Percentiles rank a stretch among this genome's conserved stretches.
phyloP scores from a whole-genome alignment of 2,797 vertebrate species.

The Chaenodraco wilsoni region DNA sequence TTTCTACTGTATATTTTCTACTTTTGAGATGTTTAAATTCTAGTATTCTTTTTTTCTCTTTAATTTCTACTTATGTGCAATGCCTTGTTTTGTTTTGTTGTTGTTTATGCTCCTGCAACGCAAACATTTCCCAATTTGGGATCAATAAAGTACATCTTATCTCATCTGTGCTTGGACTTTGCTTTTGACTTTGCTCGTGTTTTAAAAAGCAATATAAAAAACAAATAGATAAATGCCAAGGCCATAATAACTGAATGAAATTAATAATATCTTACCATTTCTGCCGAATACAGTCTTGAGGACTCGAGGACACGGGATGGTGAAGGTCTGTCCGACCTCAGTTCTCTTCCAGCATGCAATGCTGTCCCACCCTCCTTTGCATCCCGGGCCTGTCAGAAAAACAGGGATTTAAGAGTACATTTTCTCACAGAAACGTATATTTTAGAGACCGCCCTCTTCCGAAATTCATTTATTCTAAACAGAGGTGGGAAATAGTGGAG shows the following conservation, averaged over 20 bases:
- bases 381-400: conserved; percentile 74
- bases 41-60: too few relatives aligned
- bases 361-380: conserved; percentile 90
- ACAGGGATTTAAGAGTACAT: accelerated
- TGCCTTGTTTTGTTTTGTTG: too few relatives aligned
- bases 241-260: not conserved
- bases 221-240: not conserved
- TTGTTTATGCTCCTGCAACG: too few relatives aligned
- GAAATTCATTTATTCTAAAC: not conserved
- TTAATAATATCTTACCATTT: conserved; percentile 76
- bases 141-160: too few relatives aligned
- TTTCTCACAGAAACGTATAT: not conserved
- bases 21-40: too few relatives aligned
- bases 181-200: not conserved
- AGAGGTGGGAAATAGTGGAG: too few relatives aligned
- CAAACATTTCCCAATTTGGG: too few relatives aligned
- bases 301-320: conserved; percentile 87
- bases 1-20: too few relatives aligned
- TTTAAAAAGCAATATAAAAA: not conserved
- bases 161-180: too few relatives aligned
- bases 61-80: too few relatives aligned
- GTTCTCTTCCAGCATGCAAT: conserved; percentile 90
- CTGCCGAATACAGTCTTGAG: conserved; percentile 84
- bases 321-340: conserved; percentile 85
- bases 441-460: not conserved